Base-by-base conservation (phyloP, 1,140 invertebrate species). In the Lepidurus arcticus region DNA sequence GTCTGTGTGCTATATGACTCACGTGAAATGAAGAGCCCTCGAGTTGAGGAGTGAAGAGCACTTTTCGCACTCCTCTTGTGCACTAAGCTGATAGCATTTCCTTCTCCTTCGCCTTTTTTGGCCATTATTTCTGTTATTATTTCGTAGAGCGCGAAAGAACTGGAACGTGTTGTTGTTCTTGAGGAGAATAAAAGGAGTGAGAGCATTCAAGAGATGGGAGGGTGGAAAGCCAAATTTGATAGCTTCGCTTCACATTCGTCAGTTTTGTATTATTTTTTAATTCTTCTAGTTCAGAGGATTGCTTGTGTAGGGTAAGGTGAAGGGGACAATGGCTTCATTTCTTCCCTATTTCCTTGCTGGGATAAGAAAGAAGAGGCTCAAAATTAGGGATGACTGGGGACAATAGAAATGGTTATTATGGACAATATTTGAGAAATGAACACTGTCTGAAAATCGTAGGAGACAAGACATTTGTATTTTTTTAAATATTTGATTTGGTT, bases 391-490 rank as follows among this genome's bases (percentile, higher is more conserved):
- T 34, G 4, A 34, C 34, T 4, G 3, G 3, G 53, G 21, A 65
- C 16, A 65, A 65, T 21, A 16, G 16, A 21, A 65, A 21, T 43
- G 75, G 34, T 44, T 47, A 9, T 76, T 76, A 44, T 11, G 75
- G 44, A 76, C 21, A 76, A 11, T 24, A 26, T 76, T 21, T 44
- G 16, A 74, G 34, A 74, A 74, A 74, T n/a, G 74, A 21, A 74
- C 21, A 42, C 74, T 5, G 24, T 16, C 24, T 74, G 34, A 42
- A 16, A n/a, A 21, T 16, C 16, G 34, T 74, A 73, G 42, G n/a
- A 78, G 53, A 42, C 76, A 47, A 26, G 75, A 47, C 43, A 45
- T 53, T 44, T 73, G n/a, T 76, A n/a, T 76, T 42, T 42, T 45
- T 16, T 76, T 34, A 34, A 34, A 4, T 44, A 42, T 76, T n/a